These are phyloP conservation scores for Chelonia mydas DNA, from an alignment of 2,797 vertebrate species.

Conservation along the genomic window DNA sequence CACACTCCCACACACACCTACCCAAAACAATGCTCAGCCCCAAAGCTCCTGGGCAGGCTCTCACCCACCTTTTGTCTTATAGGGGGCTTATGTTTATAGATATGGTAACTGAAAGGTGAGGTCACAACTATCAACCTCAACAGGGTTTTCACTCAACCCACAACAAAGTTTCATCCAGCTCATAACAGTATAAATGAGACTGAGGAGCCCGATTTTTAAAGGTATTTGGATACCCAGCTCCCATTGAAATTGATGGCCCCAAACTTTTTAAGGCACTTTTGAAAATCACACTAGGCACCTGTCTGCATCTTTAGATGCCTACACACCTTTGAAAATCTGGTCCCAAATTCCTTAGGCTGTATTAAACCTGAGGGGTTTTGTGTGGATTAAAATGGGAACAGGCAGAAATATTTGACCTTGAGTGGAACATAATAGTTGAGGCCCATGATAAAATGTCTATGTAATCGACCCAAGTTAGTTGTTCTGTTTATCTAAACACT, in stretches of 20 bases:
- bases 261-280: neutral
- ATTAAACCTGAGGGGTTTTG: neutral
- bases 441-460: neutral
- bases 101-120: neutral
- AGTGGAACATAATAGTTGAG: neutral
- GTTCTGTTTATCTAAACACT: neutral
- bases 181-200: no score
- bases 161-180: no score
- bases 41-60: neutral
- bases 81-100: neutral
- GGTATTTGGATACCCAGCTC: neutral
- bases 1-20: no score
- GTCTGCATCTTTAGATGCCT: neutral
- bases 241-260: neutral
- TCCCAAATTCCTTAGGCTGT: neutral
- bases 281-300: neutral
- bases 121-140: neutral
- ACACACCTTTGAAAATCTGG: neutral
- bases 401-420: neutral
- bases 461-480: neutral
- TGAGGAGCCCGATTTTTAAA: no score
- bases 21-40: neutral
- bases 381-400: neutral
- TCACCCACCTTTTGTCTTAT: neutral
- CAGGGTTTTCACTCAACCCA: neutral